Evolutionary conservation across 2,888 invertebrate species (phyloP), one percentile per base, ranked within the genome.

Genomic region (Metopia argyrocephala): DNA sequence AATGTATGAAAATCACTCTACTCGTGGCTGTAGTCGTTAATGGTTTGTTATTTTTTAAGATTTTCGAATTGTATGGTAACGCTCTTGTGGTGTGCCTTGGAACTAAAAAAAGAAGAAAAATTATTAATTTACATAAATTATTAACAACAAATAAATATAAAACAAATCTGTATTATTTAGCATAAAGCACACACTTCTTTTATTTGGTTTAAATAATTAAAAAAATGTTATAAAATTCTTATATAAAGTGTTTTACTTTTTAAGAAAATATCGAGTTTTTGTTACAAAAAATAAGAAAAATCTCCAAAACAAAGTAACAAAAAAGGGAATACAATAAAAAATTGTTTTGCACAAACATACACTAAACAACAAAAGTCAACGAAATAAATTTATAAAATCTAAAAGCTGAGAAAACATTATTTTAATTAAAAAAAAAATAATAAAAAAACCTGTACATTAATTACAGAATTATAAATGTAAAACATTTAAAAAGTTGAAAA

Each of bases 21-120:
- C 78, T 84, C 82, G 83, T 82, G 83, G 83, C 80, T 74, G 84
- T 82, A 80, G 83, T 78, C 75, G 82, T 82, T 80, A 82, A 70
- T 73, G 84, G 79, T 82, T 66, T 76, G 74, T 61, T 65, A 73
- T 75, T 65, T 56, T 73, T 64, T 18, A 6, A 18, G 6, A 5
- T n/a, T 54, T 64, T 31, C 31, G 31, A 52, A 64, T 76, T 62
- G 69, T 69, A 68, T 59, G 76, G 76, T 61, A 71, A 74, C 73
- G 70, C 74, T 82, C 74, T 75, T 69, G 61, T 75, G 76, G 80
- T 71, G 70, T 79, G 79, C 76, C 78, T 81, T 76, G 64, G 76
- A 81, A 71, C 59, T 61, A 69, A 73, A 70, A 73, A 57, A 50
- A 31, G 65, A 73, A 74, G 52, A 27, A 54, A 27, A 68, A 74